Evolutionary conservation across 2,113 vertebrate genomes (phyloP).

Genomic region (Azemiops feae): DNA sequence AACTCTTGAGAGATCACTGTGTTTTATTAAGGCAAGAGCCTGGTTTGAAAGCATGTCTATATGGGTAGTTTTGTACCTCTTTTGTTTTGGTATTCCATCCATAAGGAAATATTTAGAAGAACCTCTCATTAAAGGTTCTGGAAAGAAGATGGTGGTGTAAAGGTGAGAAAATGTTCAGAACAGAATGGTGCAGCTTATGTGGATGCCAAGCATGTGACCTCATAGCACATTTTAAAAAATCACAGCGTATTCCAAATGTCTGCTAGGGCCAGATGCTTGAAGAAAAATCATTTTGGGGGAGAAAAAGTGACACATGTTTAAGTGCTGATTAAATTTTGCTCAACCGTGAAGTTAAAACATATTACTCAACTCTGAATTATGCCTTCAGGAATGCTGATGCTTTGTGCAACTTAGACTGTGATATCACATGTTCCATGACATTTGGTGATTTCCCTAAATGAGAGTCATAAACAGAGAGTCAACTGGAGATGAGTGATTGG

Average conservation of each 20-base stretch:
- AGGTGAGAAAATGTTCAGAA: background rate
- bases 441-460: slow-evolving; percentile 62
- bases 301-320: slow-evolving; percentile 12
- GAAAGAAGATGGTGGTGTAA: background rate
- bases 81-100: background rate
- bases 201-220: background rate
- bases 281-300: slow-evolving; percentile 34
- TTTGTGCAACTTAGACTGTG: slow-evolving; percentile 48
- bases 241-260: background rate
- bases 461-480: slow-evolving; percentile 39
- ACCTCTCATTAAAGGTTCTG: background rate
- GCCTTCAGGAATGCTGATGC: slow-evolving; percentile 41
- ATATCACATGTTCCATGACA: slow-evolving; percentile 66
- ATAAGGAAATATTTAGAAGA: background rate
- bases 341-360: slow-evolving; percentile 16
- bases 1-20: background rate
- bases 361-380: slow-evolving; percentile 50
- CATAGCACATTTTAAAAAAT: background rate
- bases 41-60: background rate
- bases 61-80: rapidly evolving
- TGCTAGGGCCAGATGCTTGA: slow-evolving; percentile 43
- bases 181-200: background rate
- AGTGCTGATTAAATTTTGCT: slow-evolving; percentile 35
- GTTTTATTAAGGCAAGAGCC: background rate
- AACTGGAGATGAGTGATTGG: slow-evolving; percentile 21